These are phyloP conservation scores for Bombus vancouverensis DNA, from an alignment of 1,140 invertebrate genomes.

Conservation along the genomic window DNA sequence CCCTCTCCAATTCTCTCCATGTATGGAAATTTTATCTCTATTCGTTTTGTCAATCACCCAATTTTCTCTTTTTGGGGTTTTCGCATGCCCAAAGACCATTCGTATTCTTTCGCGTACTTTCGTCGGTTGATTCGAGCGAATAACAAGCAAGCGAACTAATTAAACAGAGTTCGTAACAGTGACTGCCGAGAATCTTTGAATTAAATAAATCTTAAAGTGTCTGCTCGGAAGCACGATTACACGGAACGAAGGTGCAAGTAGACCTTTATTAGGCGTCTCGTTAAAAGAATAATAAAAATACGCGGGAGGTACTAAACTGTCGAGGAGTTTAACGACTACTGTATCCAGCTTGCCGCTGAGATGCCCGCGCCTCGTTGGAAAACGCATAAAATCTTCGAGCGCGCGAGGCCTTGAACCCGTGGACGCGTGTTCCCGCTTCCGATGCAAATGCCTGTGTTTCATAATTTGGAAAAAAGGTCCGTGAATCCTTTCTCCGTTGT, in stretches of 20 bases:
- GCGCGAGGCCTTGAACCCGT: constrained; percentile 59
- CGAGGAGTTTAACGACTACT: constrained; percentile 46
- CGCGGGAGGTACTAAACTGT: constrained; percentile 25
- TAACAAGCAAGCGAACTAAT: background rate
- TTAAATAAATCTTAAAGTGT: background rate
- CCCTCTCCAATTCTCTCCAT: constrained; percentile 44
- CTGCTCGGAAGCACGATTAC: background rate
- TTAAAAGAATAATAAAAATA: constrained; percentile 44
- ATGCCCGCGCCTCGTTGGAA: constrained; percentile 36
- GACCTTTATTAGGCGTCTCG: constrained; percentile 38
- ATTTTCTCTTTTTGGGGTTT: background rate
- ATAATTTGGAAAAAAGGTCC: constrained; percentile 28
- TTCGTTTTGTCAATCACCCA: background rate
- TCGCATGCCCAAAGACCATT: background rate
- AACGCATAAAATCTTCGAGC: constrained; percentile 48
- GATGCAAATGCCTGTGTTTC: constrained; percentile 42
- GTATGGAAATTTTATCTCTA: constrained; percentile 51
- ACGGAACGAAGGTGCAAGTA: background rate
- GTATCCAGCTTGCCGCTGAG: constrained; percentile 25
- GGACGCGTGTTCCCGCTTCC: constrained; percentile 24
- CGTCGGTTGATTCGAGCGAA: background rate
- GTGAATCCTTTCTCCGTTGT: constrained; percentile 27
- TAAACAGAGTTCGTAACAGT: background rate
- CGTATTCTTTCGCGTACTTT: background rate
- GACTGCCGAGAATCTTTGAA: background rate